Percentiles rank a stretch among this genome's conserved stretches.
Conservation (phyloP, 1,140 invertebrate genomes). For the Holotrichia oblita region DNA sequence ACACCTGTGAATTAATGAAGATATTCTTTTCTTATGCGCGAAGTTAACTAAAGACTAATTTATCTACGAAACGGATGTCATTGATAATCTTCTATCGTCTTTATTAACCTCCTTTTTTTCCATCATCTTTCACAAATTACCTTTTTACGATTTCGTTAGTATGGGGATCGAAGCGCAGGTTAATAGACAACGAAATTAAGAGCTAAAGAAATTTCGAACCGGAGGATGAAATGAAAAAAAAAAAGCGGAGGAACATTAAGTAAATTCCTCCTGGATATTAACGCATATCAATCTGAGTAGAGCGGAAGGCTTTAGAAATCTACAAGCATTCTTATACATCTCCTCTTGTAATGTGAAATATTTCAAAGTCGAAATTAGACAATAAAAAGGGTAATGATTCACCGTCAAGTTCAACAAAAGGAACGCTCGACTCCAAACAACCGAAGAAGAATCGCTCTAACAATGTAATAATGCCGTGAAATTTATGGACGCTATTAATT, state of each 20-base stretch:
- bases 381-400: constrained; percentile 42
- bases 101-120: not conserved
- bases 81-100: not conserved
- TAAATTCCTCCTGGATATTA: constrained; percentile 5
- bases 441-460: constrained; percentile 42
- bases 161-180: not conserved
- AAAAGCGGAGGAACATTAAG: not conserved
- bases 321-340: constrained; percentile 21
- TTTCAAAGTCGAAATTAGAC: constrained; percentile 43
- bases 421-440: constrained; percentile 23
- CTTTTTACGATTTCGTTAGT: not conserved
- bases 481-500: constrained; percentile 44
- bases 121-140: not conserved
- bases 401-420: constrained; percentile 39
- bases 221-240: too few relatives aligned
- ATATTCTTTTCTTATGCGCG: too few relatives aligned
- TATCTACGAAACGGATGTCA: too few relatives aligned
- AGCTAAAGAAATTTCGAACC: constrained; percentile 20
- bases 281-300: constrained; percentile 4
- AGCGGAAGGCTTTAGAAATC: constrained; percentile 33
- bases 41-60: too few relatives aligned
- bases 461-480: constrained; percentile 43
- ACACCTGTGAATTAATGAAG: too few relatives aligned
- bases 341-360: constrained; percentile 39
- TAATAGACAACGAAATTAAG: constrained; percentile 19